Conservation (phyloP, 2,888 invertebrate species). For the Cheilosia variabilis region DNA sequence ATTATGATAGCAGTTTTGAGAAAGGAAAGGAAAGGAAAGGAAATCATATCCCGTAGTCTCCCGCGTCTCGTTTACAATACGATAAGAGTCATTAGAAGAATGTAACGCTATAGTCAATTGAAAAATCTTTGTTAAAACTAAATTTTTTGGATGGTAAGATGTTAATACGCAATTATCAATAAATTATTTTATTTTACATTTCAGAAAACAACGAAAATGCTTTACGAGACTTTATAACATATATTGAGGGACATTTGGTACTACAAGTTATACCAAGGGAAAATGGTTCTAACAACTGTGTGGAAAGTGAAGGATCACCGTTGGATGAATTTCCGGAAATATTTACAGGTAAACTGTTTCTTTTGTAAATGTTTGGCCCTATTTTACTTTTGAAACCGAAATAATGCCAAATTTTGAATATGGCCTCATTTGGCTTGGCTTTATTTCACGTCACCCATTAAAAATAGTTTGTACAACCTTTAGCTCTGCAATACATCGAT, state of each 20-base stretch:
- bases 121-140: not conserved
- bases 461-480: too few species aligned
- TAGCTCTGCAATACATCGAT: too few species aligned
- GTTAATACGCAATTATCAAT: not conserved
- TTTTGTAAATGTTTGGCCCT: not conserved
- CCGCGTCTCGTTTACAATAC: too few species aligned
- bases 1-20: too few species aligned
- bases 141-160: not conserved
- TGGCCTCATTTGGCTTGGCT: too few species aligned
- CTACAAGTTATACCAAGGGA: slow-evolving; percentile 78
- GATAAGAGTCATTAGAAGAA: too few species aligned
- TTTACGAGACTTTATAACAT: slow-evolving; percentile 77
- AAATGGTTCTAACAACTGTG: slow-evolving; percentile 71
- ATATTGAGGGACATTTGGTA: slow-evolving; percentile 79
- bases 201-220: slow-evolving; percentile 58
- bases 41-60: too few species aligned
- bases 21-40: too few species aligned
- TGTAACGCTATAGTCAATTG: too few species aligned
- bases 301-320: slow-evolving; percentile 77
- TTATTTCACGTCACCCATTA: too few species aligned
- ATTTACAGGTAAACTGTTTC: slow-evolving; percentile 79
- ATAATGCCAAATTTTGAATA: too few species aligned
- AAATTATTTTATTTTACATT: slow-evolving; percentile 21
- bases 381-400: too few species aligned
- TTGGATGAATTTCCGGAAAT: slow-evolving; percentile 81